phyloP scores from a whole-genome alignment of 92 coral and sea anemone genomes.

The Parazoanthus swiftii region DNA sequence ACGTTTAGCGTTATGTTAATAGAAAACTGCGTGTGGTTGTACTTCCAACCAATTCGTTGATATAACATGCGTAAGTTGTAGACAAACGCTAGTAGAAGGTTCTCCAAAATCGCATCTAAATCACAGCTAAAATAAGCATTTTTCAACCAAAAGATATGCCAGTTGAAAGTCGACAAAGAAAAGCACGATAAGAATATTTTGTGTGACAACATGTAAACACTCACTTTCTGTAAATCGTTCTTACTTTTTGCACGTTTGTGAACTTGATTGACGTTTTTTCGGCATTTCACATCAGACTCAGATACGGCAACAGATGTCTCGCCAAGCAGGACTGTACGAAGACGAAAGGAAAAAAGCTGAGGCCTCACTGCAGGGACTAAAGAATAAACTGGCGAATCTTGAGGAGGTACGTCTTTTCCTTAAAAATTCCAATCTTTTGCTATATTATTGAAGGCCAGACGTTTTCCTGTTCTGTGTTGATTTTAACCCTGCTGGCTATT shows the following conservation, averaged over 20 bases:
- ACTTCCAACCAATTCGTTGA: no score
- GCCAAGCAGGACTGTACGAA: conserved; percentile 65
- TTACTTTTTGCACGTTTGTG: no score
- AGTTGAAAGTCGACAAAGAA: no score
- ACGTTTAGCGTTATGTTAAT: no score
- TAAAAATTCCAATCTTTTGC: not conserved
- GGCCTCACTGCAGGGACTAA: conserved; percentile 72
- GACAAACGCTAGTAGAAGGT: no score
- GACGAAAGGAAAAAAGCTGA: conserved; percentile 75
- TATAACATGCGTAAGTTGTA: no score
- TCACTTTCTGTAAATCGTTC: not conserved
- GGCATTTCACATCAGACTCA: conserved; percentile 50
- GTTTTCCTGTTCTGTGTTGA: not conserved
- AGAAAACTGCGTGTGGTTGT: no score
- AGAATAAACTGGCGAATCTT: conserved; percentile 64
- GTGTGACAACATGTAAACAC: not conserved
- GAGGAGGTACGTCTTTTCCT: conserved; percentile 52
- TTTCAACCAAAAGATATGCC: no score
- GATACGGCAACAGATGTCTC: conserved; percentile 71
- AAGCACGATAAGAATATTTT: not conserved
- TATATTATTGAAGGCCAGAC: not conserved
- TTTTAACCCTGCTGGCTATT: not conserved
- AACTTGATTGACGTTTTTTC: no score
- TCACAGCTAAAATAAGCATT: no score
- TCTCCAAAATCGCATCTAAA: not conserved